phyloP scores from a whole-genome alignment of 2,797 vertebrate species.

The Sus cebifrons region DNA sequence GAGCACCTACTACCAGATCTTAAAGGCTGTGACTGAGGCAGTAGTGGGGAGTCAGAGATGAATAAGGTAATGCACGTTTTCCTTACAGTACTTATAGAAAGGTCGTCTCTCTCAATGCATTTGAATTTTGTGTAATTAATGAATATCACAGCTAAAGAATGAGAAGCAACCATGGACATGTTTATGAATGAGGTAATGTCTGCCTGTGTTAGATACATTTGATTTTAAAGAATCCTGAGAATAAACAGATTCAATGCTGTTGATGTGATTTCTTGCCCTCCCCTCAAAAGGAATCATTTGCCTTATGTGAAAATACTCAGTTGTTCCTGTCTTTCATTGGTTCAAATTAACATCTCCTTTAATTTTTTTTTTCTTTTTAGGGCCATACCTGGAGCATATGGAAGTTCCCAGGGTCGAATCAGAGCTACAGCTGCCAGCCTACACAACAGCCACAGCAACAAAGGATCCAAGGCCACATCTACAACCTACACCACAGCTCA shows the following conservation, averaged over 20 bases:
- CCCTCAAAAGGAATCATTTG: background rate
- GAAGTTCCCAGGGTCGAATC: too few relatives aligned
- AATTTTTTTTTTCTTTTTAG: background rate
- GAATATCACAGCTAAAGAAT: background rate
- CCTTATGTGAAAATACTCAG: background rate
- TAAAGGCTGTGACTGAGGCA: background rate
- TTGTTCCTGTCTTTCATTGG: background rate
- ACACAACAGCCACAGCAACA: too few relatives aligned
- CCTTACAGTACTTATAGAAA: background rate
- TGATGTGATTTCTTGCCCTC: background rate
- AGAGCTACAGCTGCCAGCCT: too few relatives aligned
- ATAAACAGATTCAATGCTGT: background rate
- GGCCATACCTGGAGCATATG: too few relatives aligned
- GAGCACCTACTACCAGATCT: slow-evolving; percentile 26
- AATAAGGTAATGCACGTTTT: background rate
- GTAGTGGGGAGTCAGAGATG: background rate
- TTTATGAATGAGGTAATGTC: background rate
- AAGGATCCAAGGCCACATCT: too few relatives aligned
- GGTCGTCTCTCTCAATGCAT: background rate
- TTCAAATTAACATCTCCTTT: slow-evolving; percentile 33
- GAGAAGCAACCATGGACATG: background rate
- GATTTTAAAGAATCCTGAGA: background rate
- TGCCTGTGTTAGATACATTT: background rate
- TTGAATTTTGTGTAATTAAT: background rate
- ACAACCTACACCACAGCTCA: too few relatives aligned